These are phyloP conservation scores for Phortica okadai DNA, from an alignment of 2,888 invertebrate species.

Conservation along the genomic window DNA sequence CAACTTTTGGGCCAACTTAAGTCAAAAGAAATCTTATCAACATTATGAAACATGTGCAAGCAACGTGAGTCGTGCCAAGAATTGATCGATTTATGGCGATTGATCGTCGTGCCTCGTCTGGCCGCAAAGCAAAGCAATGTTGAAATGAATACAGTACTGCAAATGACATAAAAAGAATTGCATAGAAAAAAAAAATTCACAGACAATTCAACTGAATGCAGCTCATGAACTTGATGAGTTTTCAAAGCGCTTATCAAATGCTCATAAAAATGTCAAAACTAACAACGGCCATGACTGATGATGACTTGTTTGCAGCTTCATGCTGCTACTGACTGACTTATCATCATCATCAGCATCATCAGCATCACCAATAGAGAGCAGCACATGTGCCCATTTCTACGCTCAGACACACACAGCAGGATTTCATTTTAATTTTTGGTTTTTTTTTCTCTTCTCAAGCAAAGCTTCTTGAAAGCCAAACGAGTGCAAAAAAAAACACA, in stretches of 20 bases:
- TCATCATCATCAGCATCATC: constrained; percentile 22
- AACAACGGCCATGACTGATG: constrained; percentile 71
- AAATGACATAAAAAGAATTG: no score
- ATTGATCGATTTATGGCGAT: no score
- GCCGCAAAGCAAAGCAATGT: no score
- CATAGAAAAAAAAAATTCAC: neutral
- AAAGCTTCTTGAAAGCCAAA: constrained; percentile 4
- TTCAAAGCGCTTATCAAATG: constrained; percentile 60
- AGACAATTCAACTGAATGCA: neutral
- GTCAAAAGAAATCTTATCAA: no score
- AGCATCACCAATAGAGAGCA: neutral
- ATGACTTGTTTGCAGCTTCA: constrained; percentile 33
- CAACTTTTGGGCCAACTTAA: no score
- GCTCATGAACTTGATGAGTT: neutral
- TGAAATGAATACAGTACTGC: no score
- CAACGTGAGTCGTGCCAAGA: no score
- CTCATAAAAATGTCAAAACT: constrained; percentile 72
- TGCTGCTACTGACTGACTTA: constrained; percentile 4
- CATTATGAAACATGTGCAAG: no score
- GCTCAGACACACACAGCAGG: neutral
- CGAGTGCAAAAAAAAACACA: neutral
- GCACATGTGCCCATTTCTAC: neutral
- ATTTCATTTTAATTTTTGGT: constrained; percentile 18
- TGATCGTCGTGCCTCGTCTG: no score
- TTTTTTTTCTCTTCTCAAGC: neutral